Conservation (phyloP, 2,888 invertebrate genomes). For the Tipula helvola region DNA sequence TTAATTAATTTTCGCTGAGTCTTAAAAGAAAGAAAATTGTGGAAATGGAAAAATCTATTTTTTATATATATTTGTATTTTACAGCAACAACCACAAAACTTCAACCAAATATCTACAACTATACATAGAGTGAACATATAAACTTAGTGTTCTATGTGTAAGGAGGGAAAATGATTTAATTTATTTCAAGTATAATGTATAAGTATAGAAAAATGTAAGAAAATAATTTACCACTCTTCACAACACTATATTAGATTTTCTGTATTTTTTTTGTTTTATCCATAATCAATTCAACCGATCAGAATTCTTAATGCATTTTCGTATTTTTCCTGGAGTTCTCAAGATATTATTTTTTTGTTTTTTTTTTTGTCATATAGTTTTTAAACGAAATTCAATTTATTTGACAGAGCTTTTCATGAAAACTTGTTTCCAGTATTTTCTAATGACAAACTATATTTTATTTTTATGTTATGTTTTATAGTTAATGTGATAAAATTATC, state of each 20-base stretch:
- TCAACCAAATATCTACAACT: neutral
- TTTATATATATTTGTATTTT: neutral
- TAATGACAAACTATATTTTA: neutral
- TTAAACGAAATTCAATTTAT: neutral
- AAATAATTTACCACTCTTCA: neutral
- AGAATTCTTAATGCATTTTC: neutral
- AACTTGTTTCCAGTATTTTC: neutral
- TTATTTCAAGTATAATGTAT: neutral
- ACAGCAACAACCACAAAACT: neutral
- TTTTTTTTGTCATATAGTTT: neutral
- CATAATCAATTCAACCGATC: neutral
- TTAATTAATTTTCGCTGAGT: neutral
- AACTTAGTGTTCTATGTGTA: neutral
- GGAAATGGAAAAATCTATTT: neutral
- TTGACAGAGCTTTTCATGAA: neutral
- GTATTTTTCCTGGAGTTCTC: neutral
- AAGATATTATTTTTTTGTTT: neutral
- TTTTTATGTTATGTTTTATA: neutral
- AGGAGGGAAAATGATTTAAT: neutral
- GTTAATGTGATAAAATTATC: neutral
- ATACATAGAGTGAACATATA: neutral
- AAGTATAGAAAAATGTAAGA: neutral
- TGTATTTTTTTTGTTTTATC: neutral
- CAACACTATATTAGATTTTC: neutral
- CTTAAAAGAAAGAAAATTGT: neutral